Evolutionary conservation across 2,113 vertebrate species (phyloP).

Genomic region (Phyllostomus discolor): DNA sequence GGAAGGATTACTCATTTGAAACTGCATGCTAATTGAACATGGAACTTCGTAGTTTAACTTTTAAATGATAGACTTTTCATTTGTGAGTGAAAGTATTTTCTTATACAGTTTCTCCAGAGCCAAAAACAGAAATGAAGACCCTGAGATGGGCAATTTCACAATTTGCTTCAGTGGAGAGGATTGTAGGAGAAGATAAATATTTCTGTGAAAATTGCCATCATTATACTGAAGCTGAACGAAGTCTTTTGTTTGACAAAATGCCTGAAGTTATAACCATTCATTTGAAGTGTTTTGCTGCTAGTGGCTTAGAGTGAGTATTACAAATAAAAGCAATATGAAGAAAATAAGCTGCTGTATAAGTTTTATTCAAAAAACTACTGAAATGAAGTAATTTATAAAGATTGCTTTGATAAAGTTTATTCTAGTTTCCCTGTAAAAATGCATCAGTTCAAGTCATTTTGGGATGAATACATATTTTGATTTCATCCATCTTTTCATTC

Average conservation of each 20-base stretch:
- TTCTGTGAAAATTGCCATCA: conserved; percentile 98
- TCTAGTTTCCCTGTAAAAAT: conserved; percentile 3
- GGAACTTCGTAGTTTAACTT: conserved; percentile 5
- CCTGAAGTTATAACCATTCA: conserved; percentile 97
- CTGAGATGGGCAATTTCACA: conserved; percentile 97
- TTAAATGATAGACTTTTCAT: neutral
- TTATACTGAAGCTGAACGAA: conserved; percentile 96
- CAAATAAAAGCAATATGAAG: conserved; percentile 29
- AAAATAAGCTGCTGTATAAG: neutral
- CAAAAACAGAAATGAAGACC: conserved; percentile 94
- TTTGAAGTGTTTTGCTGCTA: conserved; percentile 98
- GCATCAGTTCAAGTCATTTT: neutral
- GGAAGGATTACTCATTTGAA: neutral
- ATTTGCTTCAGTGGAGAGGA: conserved; percentile 98
- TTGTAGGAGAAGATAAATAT: conserved; percentile 97
- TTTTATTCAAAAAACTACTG: conserved; percentile 1
- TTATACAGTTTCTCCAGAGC: conserved; percentile 94
- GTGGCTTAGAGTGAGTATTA: conserved; percentile 90
- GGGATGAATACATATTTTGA: neutral
- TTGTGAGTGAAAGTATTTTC: conserved; percentile 56
- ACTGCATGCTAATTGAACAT: neutral
- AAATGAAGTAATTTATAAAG: conserved; percentile 20
- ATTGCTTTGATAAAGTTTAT: neutral
- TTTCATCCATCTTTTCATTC: neutral
- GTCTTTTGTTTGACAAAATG: conserved; percentile 97